These are phyloP conservation scores for fruit fly (Drosophila melanogaster) DNA, from an alignment of 1,140 invertebrate species.

Conservation along the genomic window Release_6_plus_ISO1_MT NT_037436.4:2652001-2652500, in stretches of 20 bases:
- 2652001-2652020: too few species aligned
- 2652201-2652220: constrained; percentile 40
- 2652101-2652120: not conserved
- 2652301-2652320: constrained; percentile 33
- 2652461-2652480: constrained; percentile 88
- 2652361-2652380: constrained; percentile 91
- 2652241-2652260: constrained; percentile 55
- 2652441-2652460: constrained; percentile 90
- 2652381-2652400: constrained; percentile 92
- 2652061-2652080: too few species aligned
- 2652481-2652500: constrained; percentile 87
- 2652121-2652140: constrained; percentile 15
- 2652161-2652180: constrained; percentile 60
- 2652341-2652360: constrained; percentile 94
- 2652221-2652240: constrained; percentile 80
- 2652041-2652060: too few species aligned
- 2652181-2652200: constrained; percentile 59
- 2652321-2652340: not conserved
- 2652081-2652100: not conserved
- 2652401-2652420: constrained; percentile 93
- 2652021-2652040: too few species aligned
- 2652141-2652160: constrained; percentile 54
- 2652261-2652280: constrained; percentile 1
- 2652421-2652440: constrained; percentile 90
- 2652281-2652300: constrained; percentile 13